phyloP scores from a whole-genome alignment of 2,888 invertebrate genomes.

The Leucophenga montana region DNA sequence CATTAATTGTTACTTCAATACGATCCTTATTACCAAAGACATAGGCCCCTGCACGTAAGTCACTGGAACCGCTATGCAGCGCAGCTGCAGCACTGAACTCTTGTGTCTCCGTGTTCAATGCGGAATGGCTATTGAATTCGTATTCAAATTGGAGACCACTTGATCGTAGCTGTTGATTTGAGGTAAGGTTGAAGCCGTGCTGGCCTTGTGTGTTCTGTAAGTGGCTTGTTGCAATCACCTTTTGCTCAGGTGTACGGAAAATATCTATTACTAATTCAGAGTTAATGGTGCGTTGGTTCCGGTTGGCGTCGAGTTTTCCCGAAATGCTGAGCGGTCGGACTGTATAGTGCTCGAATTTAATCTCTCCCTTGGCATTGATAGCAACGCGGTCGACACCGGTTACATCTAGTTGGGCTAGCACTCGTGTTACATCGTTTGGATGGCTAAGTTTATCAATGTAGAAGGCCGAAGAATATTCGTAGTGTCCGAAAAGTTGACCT shows the following conservation, averaged over 20 bases:
- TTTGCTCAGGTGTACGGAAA: constrained; percentile 77
- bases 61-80: constrained; percentile 58
- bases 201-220: constrained; percentile 41
- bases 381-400: constrained; percentile 74
- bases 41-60: constrained; percentile 65
- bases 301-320: constrained; percentile 73
- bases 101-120: constrained; percentile 60
- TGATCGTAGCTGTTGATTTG: constrained; percentile 73
- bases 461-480: constrained; percentile 78
- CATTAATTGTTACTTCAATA: constrained; percentile 56
- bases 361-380: constrained; percentile 75
- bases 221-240: constrained; percentile 69
- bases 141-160: constrained; percentile 71
- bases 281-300: constrained; percentile 58
- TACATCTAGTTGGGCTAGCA: constrained; percentile 76
- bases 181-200: constrained; percentile 73
- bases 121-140: constrained; percentile 55
- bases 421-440: constrained; percentile 80
- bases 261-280: constrained; percentile 76
- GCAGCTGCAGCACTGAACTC: constrained; percentile 67
- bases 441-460: constrained; percentile 82
- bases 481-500: constrained; percentile 75
- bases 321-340: constrained; percentile 75
- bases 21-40: constrained; percentile 67
- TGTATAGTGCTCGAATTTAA: constrained; percentile 80